Percentiles rank a stretch among this genome's conserved stretches.
Conservation (phyloP, 2,888 invertebrate genomes). For the Uloborus plumipes region DNA sequence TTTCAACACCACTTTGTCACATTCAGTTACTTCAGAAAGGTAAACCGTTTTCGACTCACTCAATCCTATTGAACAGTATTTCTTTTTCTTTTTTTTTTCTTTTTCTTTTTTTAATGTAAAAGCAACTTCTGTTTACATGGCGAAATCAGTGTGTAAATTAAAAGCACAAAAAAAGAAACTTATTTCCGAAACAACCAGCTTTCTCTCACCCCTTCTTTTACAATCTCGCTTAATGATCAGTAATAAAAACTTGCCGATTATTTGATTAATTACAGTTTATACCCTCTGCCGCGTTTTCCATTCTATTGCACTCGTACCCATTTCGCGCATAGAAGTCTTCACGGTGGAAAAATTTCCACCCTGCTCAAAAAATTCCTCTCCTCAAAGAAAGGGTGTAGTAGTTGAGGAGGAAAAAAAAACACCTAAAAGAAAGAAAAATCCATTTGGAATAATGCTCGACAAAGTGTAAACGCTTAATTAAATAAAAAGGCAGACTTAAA, state of each 20-base stretch:
- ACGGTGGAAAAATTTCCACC: conserved; percentile 20
- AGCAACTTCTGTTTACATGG: not conserved
- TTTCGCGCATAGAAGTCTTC: conserved; percentile 35
- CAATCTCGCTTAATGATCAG: conserved; percentile 29
- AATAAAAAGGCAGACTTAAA: conserved; percentile 61
- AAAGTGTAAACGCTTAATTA: conserved; percentile 65
- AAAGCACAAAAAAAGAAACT: not conserved
- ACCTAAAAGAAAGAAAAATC: not conserved
- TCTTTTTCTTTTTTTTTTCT: no score
- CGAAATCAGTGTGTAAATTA: not conserved
- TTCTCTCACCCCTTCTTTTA: conserved; percentile 3
- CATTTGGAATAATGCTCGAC: conserved; percentile 55
- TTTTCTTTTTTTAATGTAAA: not conserved
- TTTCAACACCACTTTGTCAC: no score
- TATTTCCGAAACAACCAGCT: not conserved
- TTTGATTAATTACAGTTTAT: conserved; percentile 63
- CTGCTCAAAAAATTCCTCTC: conserved; percentile 41
- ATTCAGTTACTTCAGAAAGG: no score
- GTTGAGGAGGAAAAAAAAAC: not conserved
- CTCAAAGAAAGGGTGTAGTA: not conserved
- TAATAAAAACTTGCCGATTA: conserved; percentile 60
- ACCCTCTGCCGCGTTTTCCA: conserved; percentile 36
- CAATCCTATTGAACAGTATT: not conserved
- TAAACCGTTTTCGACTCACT: no score
- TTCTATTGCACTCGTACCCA: conserved; percentile 29